Evolutionary conservation across 2,888 invertebrate genomes (phyloP), one percentile per base, ranked within the genome.

Genomic region (Ditula angustiorana): DNA sequence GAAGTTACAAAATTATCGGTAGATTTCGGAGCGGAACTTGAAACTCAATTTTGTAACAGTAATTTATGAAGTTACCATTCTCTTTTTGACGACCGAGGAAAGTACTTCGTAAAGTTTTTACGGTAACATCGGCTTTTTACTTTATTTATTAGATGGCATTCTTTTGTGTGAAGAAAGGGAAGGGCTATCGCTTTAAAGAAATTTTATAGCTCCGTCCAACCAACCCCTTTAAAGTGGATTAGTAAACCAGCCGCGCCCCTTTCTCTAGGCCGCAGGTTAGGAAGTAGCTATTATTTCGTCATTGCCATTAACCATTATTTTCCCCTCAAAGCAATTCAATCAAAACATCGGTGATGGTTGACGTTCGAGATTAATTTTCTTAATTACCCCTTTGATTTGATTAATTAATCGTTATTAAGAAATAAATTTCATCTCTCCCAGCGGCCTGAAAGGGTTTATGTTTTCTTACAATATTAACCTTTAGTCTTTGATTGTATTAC

Each of bases 181-280:
- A 53, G 26, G 44, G 26, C 46, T 7, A 44, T 26, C 28, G 52
- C 26, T 53, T 64, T 46, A 59, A 58, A 52, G 52, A 52, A 58
- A 37, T 46, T 52, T 58, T 53, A 64, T 59, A n/a, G 58, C 11
- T 46, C 33, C 52, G 58, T 52, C 57, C 35, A 53, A 53, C 58
- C 53, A 58, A 59, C 58, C 58, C 63, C 53, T 64, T 59, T 47
- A 47, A 53, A 64, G 35, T 64, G 53, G 44, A 59, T 63, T 63
- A 59, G 46, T 62, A 23, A 19, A 46, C 44, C 26, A 58, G 44
- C 52, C 58, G 46, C 64, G 55, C 61, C 55, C 33, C 13, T 35
- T 24, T 13, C 11, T 26, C 24, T 28, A 24, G 44, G 26, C 19
- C 41, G 37, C 35, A 21, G 37, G n/a, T 46, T 35, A 13, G 30